phyloP scores from a whole-genome alignment of 2,113 vertebrate genomes.

The Phoenicopterus ruber region DNA sequence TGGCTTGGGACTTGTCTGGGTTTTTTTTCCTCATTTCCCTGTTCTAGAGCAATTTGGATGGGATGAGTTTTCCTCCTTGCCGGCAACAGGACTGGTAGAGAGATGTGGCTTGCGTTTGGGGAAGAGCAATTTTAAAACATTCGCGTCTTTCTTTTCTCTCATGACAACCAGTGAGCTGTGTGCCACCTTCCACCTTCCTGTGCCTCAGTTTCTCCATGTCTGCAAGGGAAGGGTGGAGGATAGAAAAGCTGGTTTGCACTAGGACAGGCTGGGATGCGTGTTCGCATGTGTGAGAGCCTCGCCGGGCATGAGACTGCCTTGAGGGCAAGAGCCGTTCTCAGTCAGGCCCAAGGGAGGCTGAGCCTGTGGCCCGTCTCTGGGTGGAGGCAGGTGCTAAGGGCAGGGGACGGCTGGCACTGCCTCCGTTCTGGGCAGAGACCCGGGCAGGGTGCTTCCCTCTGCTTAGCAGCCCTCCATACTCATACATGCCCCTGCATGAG shows the following conservation, averaged over 20 bases:
- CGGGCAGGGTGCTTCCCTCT: neutral
- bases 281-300: neutral
- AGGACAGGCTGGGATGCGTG: neutral
- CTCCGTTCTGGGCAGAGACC: neutral
- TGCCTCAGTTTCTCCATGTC: neutral
- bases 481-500: neutral
- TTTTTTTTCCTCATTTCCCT: neutral
- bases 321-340: neutral
- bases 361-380: neutral
- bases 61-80: neutral
- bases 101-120: neutral
- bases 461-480: neutral
- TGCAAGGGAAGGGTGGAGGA: neutral
- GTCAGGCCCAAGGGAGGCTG: neutral
- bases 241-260: neutral
- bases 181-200: neutral
- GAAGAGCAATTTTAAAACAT: neutral
- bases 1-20: neutral
- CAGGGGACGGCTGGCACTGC: neutral
- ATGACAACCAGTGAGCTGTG: neutral
- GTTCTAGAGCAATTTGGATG: neutral
- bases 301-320: accelerated
- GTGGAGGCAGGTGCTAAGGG: neutral
- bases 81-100: neutral
- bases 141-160: neutral